Evolutionary conservation across 2,113 vertebrate genomes (phyloP).

Genomic region (Aphelocoma coerulescens): DNA sequence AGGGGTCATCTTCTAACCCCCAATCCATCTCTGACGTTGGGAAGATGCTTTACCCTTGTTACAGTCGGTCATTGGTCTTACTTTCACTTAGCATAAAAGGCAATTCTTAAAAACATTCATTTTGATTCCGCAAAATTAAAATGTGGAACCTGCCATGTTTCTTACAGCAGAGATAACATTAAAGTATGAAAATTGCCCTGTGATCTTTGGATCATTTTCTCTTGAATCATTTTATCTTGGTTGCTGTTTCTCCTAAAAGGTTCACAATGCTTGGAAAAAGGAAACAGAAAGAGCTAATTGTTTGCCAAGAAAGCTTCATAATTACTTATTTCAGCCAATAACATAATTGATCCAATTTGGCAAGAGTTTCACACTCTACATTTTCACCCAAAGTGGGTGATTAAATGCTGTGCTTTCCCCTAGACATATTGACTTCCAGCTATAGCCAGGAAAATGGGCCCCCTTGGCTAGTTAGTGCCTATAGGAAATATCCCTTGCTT

Average conservation of each 20-base stretch:
- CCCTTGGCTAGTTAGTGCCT: not conserved
- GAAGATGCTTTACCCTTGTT: not conserved
- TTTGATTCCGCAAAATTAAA: constrained; percentile 18
- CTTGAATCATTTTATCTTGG: not conserved
- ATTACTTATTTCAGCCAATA: constrained; percentile 32
- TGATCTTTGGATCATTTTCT: constrained; percentile 9
- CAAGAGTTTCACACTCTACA: constrained; percentile 12
- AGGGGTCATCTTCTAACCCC: not conserved
- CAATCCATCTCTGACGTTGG: not conserved
- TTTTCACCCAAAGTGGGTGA: constrained; percentile 17
- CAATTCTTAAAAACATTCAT: constrained; percentile 22
- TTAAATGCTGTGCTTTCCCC: not conserved
- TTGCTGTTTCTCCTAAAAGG: constrained; percentile 23
- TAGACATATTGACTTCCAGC: not conserved
- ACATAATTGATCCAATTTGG: constrained; percentile 44
- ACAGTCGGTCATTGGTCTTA: not conserved
- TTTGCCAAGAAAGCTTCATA: constrained; percentile 28
- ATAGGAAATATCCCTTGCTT: not conserved
- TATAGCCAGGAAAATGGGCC: not conserved
- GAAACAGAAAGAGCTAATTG: not conserved
- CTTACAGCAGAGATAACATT: not conserved
- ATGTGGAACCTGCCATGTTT: not conserved
- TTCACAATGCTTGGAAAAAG: not conserved
- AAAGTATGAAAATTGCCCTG: not conserved
- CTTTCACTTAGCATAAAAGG: constrained; percentile 2